phyloP scores from a whole-genome alignment of 2,888 invertebrate species.

The Melinopterus prodromus region DNA sequence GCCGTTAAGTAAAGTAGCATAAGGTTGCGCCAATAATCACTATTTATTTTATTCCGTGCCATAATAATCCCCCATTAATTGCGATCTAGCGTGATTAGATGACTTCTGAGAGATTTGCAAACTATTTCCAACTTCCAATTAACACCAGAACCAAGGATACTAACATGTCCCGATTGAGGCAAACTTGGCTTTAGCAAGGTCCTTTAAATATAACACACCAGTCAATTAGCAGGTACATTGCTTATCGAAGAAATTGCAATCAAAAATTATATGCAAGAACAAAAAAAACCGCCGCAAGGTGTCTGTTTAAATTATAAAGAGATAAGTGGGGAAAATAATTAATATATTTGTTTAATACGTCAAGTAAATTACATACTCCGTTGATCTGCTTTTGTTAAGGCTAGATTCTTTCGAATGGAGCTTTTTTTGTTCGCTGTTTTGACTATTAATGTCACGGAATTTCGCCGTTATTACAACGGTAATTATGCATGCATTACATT shows the following conservation, averaged over 20 bases:
- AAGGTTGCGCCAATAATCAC: slow-evolving; percentile 4
- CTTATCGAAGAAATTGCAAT: neutral
- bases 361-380: neutral
- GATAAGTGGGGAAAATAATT: neutral
- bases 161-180: neutral
- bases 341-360: neutral
- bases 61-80: neutral
- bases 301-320: neutral
- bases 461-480: neutral
- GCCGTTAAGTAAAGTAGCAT: neutral
- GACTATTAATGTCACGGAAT: neutral
- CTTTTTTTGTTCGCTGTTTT: neutral
- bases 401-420: neutral
- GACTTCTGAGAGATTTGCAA: neutral
- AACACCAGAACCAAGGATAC: neutral
- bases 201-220: neutral
- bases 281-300: neutral
- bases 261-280: neutral
- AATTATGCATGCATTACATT: neutral
- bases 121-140: neutral
- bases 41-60: neutral
- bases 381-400: neutral
- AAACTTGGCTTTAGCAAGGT: neutral
- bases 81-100: slow-evolving; percentile 4
- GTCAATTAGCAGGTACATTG: neutral